A percentile compares a stretch with the other conserved stretches of the same genome.
Evolutionary conservation across 2,888 invertebrate species (phyloP).

Genomic region (Physocephala rufipes): DNA sequence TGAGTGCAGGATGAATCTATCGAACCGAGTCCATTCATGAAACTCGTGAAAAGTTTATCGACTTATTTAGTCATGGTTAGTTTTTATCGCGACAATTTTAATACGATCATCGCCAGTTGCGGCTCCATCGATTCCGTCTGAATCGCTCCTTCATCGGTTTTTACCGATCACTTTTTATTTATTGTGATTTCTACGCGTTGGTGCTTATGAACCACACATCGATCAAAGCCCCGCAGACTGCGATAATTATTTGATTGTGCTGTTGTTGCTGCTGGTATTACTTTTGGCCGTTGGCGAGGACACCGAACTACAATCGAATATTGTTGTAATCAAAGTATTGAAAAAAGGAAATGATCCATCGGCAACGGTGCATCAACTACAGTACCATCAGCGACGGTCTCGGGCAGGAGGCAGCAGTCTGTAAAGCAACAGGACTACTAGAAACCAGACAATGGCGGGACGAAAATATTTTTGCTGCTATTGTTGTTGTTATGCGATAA

Average conservation of each 20-base stretch:
- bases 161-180: not conserved
- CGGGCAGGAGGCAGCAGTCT: not conserved
- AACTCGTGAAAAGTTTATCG: too few species aligned
- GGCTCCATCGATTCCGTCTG: not conserved
- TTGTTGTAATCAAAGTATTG: too few species aligned
- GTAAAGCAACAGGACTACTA: not conserved
- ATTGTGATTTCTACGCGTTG: not conserved
- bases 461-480: too few species aligned
- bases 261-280: too few species aligned
- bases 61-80: constrained; percentile 12
- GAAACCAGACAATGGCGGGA: constrained; percentile 1
- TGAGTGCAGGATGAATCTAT: not conserved
- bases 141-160: too few species aligned
- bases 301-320: constrained; percentile 20
- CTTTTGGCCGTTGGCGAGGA: constrained; percentile 1
- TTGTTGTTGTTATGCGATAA: too few species aligned
- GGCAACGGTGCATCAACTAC: not conserved
- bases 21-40: too few species aligned
- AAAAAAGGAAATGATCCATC: too few species aligned
- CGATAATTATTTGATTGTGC: constrained; percentile 32
- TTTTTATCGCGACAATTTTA: not conserved
- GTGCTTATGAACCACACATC: constrained; percentile 18
- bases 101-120: not conserved
- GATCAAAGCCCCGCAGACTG: constrained; percentile 36
- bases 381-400: not conserved